Conservation (phyloP, 2,888 invertebrate genomes). For the Lysandra coridon region DNA sequence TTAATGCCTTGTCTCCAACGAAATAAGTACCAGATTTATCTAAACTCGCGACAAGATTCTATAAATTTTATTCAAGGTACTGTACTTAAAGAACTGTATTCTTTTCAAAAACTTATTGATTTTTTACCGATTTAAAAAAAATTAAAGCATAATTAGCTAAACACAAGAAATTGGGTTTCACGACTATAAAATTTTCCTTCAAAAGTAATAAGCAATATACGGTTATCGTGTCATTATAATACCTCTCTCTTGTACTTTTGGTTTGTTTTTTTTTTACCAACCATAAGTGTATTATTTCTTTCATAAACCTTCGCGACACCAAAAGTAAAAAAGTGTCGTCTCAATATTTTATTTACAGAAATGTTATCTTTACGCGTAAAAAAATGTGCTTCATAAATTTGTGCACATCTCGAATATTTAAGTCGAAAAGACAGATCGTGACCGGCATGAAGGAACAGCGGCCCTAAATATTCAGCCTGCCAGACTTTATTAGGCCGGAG, state of each 20-base stretch:
- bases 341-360: conserved; percentile 3
- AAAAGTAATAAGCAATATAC: too few species aligned
- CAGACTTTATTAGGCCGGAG: background rate
- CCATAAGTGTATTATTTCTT: too few species aligned
- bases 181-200: too few species aligned
- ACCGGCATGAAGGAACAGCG: background rate
- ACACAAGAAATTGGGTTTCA: too few species aligned
- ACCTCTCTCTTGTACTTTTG: too few species aligned
- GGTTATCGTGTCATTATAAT: too few species aligned
- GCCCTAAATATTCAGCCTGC: background rate
- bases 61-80: background rate
- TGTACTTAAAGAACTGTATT: too few species aligned
- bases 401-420: conserved; percentile 4
- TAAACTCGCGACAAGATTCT: background rate
- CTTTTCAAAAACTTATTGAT: too few species aligned
- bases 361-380: background rate
- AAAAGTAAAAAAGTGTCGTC: background rate
- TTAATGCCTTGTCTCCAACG: background rate
- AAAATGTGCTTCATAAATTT: conserved; percentile 16
- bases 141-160: too few species aligned
- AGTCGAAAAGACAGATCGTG: conserved; percentile 1
- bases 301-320: background rate
- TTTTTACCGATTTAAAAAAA: too few species aligned
- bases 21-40: background rate
- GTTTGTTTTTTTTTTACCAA: too few species aligned